These are phyloP conservation scores for Tiliqua scincoides DNA, from an alignment of 2,113 vertebrate species.

Conservation along the genomic window DNA sequence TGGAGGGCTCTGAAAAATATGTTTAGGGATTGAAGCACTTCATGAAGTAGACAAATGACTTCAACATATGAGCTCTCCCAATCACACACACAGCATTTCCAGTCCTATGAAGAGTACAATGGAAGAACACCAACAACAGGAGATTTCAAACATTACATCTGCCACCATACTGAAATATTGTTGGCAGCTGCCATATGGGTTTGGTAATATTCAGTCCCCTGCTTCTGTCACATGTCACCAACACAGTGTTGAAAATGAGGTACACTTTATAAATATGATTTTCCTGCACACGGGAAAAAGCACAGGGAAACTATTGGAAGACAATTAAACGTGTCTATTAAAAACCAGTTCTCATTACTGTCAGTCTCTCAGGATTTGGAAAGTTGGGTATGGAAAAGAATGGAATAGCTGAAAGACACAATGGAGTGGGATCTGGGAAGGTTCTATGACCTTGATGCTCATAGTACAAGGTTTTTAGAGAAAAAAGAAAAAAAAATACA, in stretches of 20 bases:
- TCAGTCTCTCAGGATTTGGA: neutral
- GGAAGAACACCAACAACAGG: neutral
- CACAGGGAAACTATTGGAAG: neutral
- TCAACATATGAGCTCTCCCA: neutral
- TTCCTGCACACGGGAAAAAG: neutral
- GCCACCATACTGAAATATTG: neutral
- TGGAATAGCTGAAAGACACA: neutral
- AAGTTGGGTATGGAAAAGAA: neutral
- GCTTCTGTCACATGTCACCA: neutral
- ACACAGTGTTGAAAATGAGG: neutral
- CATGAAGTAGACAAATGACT: neutral
- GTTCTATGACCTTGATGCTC: slow-evolving; percentile 31
- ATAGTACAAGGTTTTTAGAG: slow-evolving; percentile 28
- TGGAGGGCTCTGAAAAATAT: neutral
- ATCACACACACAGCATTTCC: too few species aligned
- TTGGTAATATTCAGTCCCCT: neutral
- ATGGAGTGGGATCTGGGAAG: neutral
- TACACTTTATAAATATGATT: neutral
- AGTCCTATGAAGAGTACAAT: neutral
- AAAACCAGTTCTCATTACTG: neutral
- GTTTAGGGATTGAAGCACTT: neutral
- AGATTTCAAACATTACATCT: neutral
- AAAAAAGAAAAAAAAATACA: slow-evolving; percentile 30
- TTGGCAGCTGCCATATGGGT: neutral
- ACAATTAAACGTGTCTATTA: neutral